Conservation (phyloP, 2,888 invertebrate genomes). For the Aleiodes testaceus region DNA sequence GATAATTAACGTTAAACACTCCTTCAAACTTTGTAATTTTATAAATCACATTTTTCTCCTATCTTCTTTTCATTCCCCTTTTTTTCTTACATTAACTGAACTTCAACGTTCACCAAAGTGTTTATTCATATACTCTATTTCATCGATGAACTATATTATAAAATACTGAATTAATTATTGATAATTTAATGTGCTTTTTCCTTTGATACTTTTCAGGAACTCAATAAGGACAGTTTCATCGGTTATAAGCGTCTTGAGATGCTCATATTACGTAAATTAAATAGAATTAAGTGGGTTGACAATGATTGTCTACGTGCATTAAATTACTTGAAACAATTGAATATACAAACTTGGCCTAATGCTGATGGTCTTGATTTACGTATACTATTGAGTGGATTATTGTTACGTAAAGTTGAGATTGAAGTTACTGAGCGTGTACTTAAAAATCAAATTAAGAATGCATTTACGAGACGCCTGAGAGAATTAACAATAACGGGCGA, state of each 20-base stretch:
- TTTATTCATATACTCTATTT: not conserved
- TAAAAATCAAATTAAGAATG: conserved; percentile 83
- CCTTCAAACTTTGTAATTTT: conserved; percentile 21
- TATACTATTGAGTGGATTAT: conserved; percentile 81
- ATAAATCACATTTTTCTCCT: not conserved
- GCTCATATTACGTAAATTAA: conserved; percentile 83
- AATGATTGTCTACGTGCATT: conserved; percentile 81
- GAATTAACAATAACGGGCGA: conserved; percentile 87
- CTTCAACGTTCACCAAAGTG: conserved; percentile 4
- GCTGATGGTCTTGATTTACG: conserved; percentile 84
- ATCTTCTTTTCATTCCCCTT: no score
- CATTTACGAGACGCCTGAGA: conserved; percentile 85
- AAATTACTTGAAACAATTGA: conserved; percentile 80
- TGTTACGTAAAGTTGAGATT: conserved; percentile 83
- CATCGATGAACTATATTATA: not conserved
- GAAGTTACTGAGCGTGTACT: conserved; percentile 84
- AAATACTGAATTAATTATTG: not conserved
- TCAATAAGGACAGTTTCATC: conserved; percentile 82
- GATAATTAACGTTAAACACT: no score
- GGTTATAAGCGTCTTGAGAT: conserved; percentile 82
- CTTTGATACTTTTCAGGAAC: conserved; percentile 74
- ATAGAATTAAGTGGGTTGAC: conserved; percentile 83
- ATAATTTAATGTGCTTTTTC: conserved; percentile 4
- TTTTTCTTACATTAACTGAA: not conserved
- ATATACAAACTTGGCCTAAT: conserved; percentile 84